phyloP scores from a whole-genome alignment of 1,140 invertebrate species.

The Plutomurus gul region DNA sequence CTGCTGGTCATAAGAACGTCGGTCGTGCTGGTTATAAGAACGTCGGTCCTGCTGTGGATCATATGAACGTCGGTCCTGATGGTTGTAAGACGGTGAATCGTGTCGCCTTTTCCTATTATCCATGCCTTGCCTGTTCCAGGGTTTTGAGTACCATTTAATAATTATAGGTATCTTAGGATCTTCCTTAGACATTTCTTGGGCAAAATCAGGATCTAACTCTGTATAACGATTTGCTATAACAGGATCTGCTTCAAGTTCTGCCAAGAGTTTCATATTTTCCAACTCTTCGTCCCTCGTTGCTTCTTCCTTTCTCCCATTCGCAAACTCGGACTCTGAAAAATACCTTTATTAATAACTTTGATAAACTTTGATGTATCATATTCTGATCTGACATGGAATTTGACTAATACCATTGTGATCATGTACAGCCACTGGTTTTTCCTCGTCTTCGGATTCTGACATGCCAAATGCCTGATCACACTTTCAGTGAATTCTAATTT shows the following conservation, averaged over 20 bases:
- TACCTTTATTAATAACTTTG: too few relatives aligned
- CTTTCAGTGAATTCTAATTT: too few relatives aligned
- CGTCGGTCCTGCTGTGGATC: too few relatives aligned
- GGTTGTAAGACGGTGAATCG: neutral
- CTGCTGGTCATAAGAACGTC: too few relatives aligned
- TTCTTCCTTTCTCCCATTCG: neutral
- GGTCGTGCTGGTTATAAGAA: too few relatives aligned
- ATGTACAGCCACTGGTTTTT: too few relatives aligned
- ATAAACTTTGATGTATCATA: too few relatives aligned
- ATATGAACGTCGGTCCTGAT: neutral
- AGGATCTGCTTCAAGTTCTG: neutral
- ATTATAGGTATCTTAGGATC: neutral
- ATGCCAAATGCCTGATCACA: too few relatives aligned
- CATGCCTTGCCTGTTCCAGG: neutral
- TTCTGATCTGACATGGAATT: too few relatives aligned
- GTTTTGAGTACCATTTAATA: neutral
- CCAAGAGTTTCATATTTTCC: neutral
- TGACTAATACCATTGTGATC: too few relatives aligned
- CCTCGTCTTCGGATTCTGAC: too few relatives aligned
- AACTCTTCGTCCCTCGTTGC: neutral
- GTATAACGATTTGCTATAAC: neutral
- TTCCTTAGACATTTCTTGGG: neutral
- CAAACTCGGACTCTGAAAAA: too few relatives aligned
- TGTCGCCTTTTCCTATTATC: neutral
- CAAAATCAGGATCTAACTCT: neutral